Conservation (phyloP, 2,113 vertebrate genomes). For the Tringa solitaria region DNA sequence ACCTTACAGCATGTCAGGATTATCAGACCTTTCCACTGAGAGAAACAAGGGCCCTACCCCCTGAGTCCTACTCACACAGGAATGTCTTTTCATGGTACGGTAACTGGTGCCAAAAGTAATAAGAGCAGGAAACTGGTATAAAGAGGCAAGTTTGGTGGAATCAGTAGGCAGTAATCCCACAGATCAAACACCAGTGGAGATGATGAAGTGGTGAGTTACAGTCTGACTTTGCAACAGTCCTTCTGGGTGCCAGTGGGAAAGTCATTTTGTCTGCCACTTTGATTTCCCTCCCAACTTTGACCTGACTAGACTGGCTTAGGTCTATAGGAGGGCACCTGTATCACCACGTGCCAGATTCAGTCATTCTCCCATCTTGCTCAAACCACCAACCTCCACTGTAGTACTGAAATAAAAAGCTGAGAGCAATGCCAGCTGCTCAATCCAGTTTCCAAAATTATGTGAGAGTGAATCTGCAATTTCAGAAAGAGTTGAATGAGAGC, state of each 20-base stretch:
- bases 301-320: not conserved
- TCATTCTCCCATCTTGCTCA: not conserved
- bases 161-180: not conserved
- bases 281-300: not conserved
- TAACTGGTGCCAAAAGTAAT: conserved; percentile 2
- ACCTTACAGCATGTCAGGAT: not conserved
- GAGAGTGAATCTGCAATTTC: not conserved
- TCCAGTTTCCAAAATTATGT: not conserved
- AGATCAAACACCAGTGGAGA: accelerated
- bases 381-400: not conserved
- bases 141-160: not conserved
- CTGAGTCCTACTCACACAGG: not conserved
- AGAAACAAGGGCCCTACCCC: not conserved
- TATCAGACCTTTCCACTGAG: not conserved
- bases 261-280: not conserved
- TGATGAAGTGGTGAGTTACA: not conserved
- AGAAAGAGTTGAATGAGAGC: not conserved
- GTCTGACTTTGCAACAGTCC: accelerated
- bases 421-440: not conserved
- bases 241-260: not conserved
- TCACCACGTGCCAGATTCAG: not conserved
- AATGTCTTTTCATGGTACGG: not conserved
- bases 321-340: not conserved
- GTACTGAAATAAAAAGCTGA: not conserved
- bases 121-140: conserved; percentile 1